Evolutionary conservation across 2,888 invertebrate species (phyloP).

Genomic region (Parnassius glacialis): DNA sequence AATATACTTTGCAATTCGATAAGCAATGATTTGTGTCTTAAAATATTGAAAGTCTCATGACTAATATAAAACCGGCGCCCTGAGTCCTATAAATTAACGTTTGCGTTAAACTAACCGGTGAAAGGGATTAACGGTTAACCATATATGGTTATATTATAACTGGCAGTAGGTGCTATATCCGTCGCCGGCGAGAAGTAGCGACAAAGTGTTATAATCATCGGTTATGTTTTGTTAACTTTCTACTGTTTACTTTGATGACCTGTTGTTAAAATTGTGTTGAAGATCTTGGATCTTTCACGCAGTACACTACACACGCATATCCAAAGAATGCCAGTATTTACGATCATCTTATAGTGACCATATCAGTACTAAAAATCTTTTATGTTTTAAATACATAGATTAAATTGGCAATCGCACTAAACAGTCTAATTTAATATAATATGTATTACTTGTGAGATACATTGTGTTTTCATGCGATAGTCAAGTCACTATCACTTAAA

Average conservation of each 20-base stretch:
- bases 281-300: no score
- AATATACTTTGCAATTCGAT: neutral
- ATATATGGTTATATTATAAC: constrained; percentile 32
- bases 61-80: neutral
- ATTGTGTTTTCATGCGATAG: no score
- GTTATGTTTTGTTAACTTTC: constrained; percentile 20
- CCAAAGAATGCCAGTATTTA: no score
- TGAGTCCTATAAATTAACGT: constrained; percentile 20
- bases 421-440: no score
- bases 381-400: no score
- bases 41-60: neutral
- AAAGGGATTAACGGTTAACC: constrained; percentile 35
- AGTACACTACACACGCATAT: no score
- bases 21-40: neutral
- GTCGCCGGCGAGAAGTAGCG: constrained; percentile 14
- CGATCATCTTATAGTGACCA: no score
- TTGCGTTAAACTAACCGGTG: constrained; percentile 26
- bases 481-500: no score
- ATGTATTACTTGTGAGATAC: no score
- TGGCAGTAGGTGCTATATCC: constrained; percentile 18
- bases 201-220: constrained; percentile 15
- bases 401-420: no score
- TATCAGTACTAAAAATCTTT: no score
- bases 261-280: no score
- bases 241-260: constrained; percentile 1